phyloP scores from a whole-genome alignment of 2,797 vertebrate species.

The Hephaestus fuliginosus region DNA sequence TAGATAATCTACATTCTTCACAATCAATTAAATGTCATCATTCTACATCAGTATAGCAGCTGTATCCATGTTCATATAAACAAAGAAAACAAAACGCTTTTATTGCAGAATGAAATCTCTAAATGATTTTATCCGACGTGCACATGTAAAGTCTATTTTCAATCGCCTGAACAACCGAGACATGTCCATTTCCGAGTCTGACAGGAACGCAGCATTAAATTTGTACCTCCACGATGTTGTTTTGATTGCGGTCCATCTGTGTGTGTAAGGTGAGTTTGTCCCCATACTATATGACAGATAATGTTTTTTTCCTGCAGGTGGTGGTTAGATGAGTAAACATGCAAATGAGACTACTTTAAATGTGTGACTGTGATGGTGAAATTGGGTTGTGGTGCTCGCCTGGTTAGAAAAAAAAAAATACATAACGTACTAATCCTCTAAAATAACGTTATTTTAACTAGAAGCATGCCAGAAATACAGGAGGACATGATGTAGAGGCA shows the following conservation, averaged over 20 bases:
- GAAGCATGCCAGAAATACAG: not conserved
- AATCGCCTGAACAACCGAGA: fast-evolving
- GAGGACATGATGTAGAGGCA: not conserved
- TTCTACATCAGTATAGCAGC: not conserved
- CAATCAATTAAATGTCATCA: too few species aligned
- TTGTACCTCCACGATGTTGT: conserved; percentile 56
- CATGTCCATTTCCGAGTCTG: not conserved
- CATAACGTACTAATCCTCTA: not conserved
- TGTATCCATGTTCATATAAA: fast-evolving
- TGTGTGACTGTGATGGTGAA: not conserved
- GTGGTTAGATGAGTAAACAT: not conserved
- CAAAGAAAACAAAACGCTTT: fast-evolving
- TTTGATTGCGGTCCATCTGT: conserved; percentile 69
- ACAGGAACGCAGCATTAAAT: conserved; percentile 36
- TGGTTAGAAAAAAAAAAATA: not conserved
- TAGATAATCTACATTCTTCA: fast-evolving
- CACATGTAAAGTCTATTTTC: too few species aligned
- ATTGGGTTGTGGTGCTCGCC: not conserved
- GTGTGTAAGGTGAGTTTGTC: conserved; percentile 62
- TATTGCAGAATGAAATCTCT: fast-evolving
- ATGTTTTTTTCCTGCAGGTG: not conserved
- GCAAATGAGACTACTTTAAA: not conserved
- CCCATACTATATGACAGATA: conserved; percentile 30
- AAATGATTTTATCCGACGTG: fast-evolving
- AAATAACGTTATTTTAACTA: conserved; percentile 1